Evolutionary conservation across 2,797 vertebrate species (phyloP).

Genomic region (Tadarida brasiliensis): DNA sequence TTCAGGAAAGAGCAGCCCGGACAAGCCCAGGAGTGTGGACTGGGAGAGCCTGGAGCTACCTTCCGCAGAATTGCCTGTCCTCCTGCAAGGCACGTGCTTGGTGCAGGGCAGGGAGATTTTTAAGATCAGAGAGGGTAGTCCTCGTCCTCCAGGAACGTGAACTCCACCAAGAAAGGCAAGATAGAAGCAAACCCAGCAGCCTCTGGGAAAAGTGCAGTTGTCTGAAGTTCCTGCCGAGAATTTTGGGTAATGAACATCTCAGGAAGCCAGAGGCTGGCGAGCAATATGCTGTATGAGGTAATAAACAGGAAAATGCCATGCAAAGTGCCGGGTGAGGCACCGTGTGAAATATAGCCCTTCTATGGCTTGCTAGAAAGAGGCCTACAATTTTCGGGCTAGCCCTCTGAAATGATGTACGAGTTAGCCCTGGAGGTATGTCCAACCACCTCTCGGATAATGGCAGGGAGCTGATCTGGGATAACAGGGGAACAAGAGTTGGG

Average conservation of each 20-base stretch:
- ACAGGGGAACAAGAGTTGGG: background rate
- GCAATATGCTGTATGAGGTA: conserved; percentile 4
- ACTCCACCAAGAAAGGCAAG: background rate
- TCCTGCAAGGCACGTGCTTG: rapidly evolving
- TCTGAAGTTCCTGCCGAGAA: background rate
- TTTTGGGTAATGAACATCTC: conserved; percentile 36
- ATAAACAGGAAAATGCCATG: conserved; percentile 51
- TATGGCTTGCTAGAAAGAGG: conserved; percentile 2
- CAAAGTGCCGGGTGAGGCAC: conserved; percentile 28
- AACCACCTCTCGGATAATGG: background rate
- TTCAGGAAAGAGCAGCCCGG: background rate
- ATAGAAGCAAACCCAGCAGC: background rate
- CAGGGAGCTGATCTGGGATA: background rate
- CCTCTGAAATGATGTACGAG: background rate
- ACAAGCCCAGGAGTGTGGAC: background rate
- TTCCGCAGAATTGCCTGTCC: background rate
- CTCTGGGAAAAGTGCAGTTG: background rate
- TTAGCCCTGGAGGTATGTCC: background rate
- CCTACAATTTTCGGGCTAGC: background rate
- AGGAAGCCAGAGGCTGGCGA: conserved; percentile 18
- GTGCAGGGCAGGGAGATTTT: background rate
- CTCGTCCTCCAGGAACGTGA: background rate
- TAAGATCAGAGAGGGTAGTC: background rate
- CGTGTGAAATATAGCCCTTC: conserved; percentile 33
- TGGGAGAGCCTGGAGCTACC: background rate